A percentile compares a stretch with the other conserved stretches of the same genome.
These are phyloP conservation scores for Pempheris klunzingeri DNA, from an alignment of 2,797 vertebrate genomes.

Conservation along the genomic window DNA sequence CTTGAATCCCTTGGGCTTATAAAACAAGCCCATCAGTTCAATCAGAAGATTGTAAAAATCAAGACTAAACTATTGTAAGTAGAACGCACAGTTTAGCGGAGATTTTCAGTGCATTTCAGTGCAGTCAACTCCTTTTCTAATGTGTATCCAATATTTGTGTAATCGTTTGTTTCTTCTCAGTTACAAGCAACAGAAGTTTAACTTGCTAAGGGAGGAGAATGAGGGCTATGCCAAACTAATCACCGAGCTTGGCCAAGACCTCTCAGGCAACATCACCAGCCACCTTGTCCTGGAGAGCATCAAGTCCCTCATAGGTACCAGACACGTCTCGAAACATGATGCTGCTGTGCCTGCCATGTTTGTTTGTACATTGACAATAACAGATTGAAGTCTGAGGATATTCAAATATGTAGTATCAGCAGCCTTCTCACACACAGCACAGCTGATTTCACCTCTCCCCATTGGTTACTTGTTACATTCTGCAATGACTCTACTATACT, in stretches of 20 bases:
- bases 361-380: background rate
- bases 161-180: constrained; percentile 79
- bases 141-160: background rate
- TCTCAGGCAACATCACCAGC: constrained; percentile 95
- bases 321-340: background rate
- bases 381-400: background rate
- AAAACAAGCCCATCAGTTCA: constrained; percentile 98
- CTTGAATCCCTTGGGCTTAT: constrained; percentile 97
- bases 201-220: constrained; percentile 97
- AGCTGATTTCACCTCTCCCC: background rate
- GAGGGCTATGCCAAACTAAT: constrained; percentile 99
- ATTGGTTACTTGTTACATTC: background rate
- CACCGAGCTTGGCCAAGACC: constrained; percentile 97
- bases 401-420: background rate
- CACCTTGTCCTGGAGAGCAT: constrained; percentile 97
- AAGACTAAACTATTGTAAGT: constrained; percentile 99
- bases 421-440: background rate
- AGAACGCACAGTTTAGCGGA: background rate
- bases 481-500: background rate
- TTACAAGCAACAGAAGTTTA: constrained; percentile 99
- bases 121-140: background rate
- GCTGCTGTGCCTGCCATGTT: background rate
- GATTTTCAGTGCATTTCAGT: background rate
- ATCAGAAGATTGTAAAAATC: constrained; percentile 99
- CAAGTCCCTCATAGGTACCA: constrained; percentile 98